These are phyloP conservation scores for Cheilosia urbana DNA, from an alignment of 2,888 invertebrate species.

Conservation along the genomic window DNA sequence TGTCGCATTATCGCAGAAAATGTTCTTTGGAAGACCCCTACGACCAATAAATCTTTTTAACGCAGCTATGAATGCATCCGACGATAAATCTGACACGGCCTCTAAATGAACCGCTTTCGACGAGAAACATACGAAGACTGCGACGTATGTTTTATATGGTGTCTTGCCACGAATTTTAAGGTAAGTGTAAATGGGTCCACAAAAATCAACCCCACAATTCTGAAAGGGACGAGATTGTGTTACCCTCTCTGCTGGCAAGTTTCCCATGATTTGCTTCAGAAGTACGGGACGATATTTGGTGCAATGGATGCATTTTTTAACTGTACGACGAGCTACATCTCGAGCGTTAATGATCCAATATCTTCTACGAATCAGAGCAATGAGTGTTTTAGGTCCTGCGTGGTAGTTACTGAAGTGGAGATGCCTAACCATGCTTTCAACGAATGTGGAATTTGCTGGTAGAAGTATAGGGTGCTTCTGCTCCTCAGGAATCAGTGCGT, in stretches of 20 bases:
- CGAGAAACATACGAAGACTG: too few species aligned
- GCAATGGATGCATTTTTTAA: constrained; percentile 26
- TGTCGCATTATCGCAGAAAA: too few species aligned
- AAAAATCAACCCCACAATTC: constrained; percentile 9
- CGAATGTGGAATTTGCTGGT: neutral
- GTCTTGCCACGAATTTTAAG: too few species aligned
- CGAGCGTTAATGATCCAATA: constrained; percentile 32
- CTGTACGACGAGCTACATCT: neutral
- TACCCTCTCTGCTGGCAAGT: neutral
- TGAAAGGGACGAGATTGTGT: neutral
- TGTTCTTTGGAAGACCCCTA: too few species aligned
- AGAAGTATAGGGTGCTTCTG: neutral
- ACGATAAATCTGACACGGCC: too few species aligned
- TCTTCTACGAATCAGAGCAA: constrained; percentile 8
- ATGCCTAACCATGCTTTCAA: neutral
- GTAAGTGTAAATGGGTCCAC: too few species aligned
- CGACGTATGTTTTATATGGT: too few species aligned
- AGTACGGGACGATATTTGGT: constrained; percentile 7
- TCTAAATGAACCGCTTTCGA: too few species aligned
- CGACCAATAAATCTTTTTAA: too few species aligned
- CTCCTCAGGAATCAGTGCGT: too few species aligned
- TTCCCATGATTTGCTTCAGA: neutral
- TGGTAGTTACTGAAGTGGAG: constrained; percentile 3
- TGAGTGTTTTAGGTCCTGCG: constrained; percentile 32
- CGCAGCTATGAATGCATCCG: too few species aligned